Evolutionary conservation across 2,797 vertebrate genomes (phyloP), one percentile per base, ranked within the genome.

Genomic region (Sebastes vulpes): DNA sequence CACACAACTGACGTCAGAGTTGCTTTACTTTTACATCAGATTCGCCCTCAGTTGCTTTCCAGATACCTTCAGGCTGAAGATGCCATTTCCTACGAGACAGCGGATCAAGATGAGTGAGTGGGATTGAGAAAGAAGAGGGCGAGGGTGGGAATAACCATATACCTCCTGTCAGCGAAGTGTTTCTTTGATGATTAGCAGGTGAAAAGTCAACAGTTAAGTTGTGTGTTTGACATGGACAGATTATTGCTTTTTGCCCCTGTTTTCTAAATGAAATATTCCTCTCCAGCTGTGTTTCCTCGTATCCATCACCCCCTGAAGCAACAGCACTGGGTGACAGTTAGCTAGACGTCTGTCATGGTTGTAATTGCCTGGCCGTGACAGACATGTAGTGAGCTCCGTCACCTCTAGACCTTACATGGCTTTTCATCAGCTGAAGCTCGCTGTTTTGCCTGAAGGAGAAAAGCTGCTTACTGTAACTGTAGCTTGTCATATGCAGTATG

Each of bases 301-400:
- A 18, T 54, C 56, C 28, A 72, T 73, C 48, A 28, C 48, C 31
- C 38, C 79, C 26, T 35, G 9, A 16, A 77, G 73, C 69, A 53
- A n/a, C n/a, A 26, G 60, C 14, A 20, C 21, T 5, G 32, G 18
- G 25, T 59, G 53, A 53, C 65, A 23, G 70, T 60, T 56, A 20
- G 3, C 23, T 26, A 38, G 35, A 38, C 9, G 32, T 38, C 53
- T 59, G 65, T 9, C 48, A 64, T 3, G 52, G 52, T 48, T 6
- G 26, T 61, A 72, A 82, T 64, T 68, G n/a, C 28, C 20, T 1
- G 1, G 9, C 23, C 20, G 18, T 65, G 38, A 75, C 26, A 9
- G 72, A 74, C 50, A 16, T 38, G 61, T 1, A 26, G 38, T 29
- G 10, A 26, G 38, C 42, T 52, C 16, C 6, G 6, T 65, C 4